Base-by-base conservation (phyloP, 2,888 invertebrate species). In the Cancer borealis region DNA sequence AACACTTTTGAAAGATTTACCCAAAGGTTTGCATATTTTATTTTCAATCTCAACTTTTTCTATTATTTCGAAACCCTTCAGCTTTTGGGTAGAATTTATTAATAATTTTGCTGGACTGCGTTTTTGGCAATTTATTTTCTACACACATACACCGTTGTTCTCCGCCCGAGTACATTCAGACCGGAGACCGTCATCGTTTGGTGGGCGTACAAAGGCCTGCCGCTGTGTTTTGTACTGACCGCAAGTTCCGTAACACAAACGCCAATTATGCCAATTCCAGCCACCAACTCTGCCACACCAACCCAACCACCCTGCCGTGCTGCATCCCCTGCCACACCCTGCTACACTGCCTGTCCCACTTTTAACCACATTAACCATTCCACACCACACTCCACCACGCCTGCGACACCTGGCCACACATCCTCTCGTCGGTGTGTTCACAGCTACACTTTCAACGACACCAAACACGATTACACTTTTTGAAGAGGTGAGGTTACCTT, bases 301-400 rank as follows among this genome's bases (percentile, higher is more conserved):
- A 3, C 66, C n/a, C n/a, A 6, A 5, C n/a, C n/a, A 8, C 66
- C 8, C 66, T 66, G 21, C n/a, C 66, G 21, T 6, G 14, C 17
- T 21, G 17, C 66, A n/a, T 21, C 66, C 6, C 6, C 66, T 21
- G 66, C n/a, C n/a, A n/a, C 8, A 8, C 66, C n/a, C 66, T 0
- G 3, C 5, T n/a, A n/a, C n/a, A 66, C 66, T 66, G 66, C 66
- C 66, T 66, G 66, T 66, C 66, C 21, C 66, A n/a, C 66, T 66
- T 66, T n/a, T 66, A 66, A 66, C 66, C 66, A n/a, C 66, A 66
- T 66, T 66, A 66, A 6, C n/a, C 66, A 21, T n/a, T 66, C 66
- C 66, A 66, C 66, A n/a, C 66, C 66, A n/a, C 66, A 66, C 66
- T n/a, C 66, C n/a, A n/a, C 66, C 66, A 66, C 66, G n/a, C 66